Conservation (phyloP, 1,140 invertebrate species). For the Phocides pigmalion region DNA sequence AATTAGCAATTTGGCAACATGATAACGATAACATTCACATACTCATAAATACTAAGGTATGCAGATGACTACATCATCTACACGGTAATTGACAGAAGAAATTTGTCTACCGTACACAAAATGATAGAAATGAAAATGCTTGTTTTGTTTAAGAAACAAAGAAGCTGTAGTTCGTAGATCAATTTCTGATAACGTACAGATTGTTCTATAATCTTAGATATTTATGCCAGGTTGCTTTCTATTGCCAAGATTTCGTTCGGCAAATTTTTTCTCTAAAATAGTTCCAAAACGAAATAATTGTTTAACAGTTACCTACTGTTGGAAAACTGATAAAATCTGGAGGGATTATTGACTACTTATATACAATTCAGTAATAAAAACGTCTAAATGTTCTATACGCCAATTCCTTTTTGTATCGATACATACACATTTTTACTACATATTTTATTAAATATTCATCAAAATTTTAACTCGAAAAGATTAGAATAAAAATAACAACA, state of each 20-base stretch:
- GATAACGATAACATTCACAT: slow-evolving; percentile 68
- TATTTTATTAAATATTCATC: background rate
- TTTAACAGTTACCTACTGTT: slow-evolving; percentile 5
- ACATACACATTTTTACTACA: background rate
- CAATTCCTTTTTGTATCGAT: slow-evolving; percentile 22
- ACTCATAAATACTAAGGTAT: slow-evolving; percentile 45
- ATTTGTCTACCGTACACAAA: slow-evolving; percentile 38
- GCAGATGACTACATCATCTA: slow-evolving; percentile 28
- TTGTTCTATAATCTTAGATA: slow-evolving; percentile 21
- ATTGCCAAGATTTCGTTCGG: slow-evolving; percentile 29
- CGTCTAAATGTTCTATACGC: slow-evolving; percentile 17
- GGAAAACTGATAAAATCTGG: background rate
- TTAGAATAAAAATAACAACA: slow-evolving; percentile 38
- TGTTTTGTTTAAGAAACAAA: slow-evolving; percentile 8
- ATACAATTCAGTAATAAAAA: slow-evolving; percentile 8
- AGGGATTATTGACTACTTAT: slow-evolving; percentile 11
- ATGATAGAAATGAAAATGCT: slow-evolving; percentile 16
- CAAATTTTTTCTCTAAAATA: slow-evolving; percentile 19
- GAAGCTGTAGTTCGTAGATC: slow-evolving; percentile 17
- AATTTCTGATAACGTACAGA: slow-evolving; percentile 25
- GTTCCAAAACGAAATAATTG: slow-evolving; percentile 1
- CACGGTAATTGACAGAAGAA: slow-evolving; percentile 79
- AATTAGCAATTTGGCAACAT: slow-evolving; percentile 79
- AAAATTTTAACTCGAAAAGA: background rate
- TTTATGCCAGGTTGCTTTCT: slow-evolving; percentile 22